Conservation (phyloP, 2,797 vertebrate genomes). For the Pantherophis vulpinus region DNA sequence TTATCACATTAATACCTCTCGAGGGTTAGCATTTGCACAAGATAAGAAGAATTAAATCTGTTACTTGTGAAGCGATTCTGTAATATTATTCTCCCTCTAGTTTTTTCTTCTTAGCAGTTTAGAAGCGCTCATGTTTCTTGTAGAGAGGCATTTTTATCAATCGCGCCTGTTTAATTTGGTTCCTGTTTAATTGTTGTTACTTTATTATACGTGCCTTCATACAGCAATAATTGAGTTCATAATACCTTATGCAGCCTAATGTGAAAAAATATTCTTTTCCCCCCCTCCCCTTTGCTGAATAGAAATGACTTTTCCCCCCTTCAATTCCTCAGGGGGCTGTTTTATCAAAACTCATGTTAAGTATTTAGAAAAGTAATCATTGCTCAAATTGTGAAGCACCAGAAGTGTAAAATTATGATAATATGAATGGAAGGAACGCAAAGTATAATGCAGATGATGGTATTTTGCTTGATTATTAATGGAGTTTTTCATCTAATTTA, state of each 20-base stretch:
- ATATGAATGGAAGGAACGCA: slow-evolving; percentile 64
- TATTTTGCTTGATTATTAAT: slow-evolving; percentile 69
- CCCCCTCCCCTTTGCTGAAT: slow-evolving; percentile 49
- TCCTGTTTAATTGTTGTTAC: slow-evolving; percentile 40
- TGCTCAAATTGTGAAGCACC: slow-evolving; percentile 69
- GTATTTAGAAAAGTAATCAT: slow-evolving; percentile 76
- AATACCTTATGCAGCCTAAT: slow-evolving; percentile 65
- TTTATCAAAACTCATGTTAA: slow-evolving; percentile 76
- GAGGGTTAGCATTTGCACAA: not conserved
- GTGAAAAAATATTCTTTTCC: slow-evolving; percentile 60
- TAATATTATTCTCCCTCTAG: not conserved
- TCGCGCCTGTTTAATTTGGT: not conserved
- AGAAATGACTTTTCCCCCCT: slow-evolving; percentile 71
- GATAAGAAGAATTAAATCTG: not conserved
- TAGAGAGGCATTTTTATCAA: not conserved
- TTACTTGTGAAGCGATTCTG: slow-evolving; percentile 7
- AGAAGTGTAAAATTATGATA: slow-evolving; percentile 71
- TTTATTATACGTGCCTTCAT: slow-evolving; percentile 66
- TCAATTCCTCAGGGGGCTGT: slow-evolving; percentile 63
- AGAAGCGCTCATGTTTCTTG: slow-evolving; percentile 15
- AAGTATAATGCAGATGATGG: slow-evolving; percentile 61
- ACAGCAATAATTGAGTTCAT: slow-evolving; percentile 69
- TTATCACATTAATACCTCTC: not conserved
- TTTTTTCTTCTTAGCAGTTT: not conserved
- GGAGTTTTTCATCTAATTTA: slow-evolving; percentile 59